Percentiles rank a stretch among this genome's conserved stretches.
Conservation (phyloP, 2,113 vertebrate species). For the Ia io region DNA sequence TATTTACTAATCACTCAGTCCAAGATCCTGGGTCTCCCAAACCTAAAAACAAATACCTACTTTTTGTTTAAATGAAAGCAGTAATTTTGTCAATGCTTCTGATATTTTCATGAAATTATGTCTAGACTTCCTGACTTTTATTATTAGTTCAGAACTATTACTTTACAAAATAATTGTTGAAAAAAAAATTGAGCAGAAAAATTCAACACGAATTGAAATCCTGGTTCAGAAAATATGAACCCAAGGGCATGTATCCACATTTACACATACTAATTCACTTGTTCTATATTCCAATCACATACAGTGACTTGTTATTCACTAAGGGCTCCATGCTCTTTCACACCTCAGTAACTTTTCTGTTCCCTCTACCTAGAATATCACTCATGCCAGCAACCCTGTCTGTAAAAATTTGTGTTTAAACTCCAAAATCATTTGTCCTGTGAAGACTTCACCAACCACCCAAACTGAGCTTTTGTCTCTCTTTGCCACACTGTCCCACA, state of each 20-base stretch:
- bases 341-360: neutral
- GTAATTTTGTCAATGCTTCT: neutral
- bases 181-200: neutral
- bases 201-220: neutral
- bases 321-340: neutral
- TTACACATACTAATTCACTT: neutral
- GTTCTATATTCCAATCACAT: neutral
- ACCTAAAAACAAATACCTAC: neutral
- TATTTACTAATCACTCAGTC: neutral
- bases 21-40: neutral
- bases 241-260: neutral
- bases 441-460: neutral
- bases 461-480: neutral
- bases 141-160: neutral
- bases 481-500: neutral
- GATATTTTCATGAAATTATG: neutral
- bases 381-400: neutral
- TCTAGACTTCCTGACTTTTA: neutral
- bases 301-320: neutral
- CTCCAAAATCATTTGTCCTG: neutral
- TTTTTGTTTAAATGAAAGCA: neutral
- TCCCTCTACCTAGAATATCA: neutral
- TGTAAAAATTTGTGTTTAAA: neutral
- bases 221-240: neutral
- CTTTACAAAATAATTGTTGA: neutral